These are phyloP conservation scores for Pantelozetes paolii DNA, from an alignment of 2,888 invertebrate species.

Conservation along the genomic window DNA sequence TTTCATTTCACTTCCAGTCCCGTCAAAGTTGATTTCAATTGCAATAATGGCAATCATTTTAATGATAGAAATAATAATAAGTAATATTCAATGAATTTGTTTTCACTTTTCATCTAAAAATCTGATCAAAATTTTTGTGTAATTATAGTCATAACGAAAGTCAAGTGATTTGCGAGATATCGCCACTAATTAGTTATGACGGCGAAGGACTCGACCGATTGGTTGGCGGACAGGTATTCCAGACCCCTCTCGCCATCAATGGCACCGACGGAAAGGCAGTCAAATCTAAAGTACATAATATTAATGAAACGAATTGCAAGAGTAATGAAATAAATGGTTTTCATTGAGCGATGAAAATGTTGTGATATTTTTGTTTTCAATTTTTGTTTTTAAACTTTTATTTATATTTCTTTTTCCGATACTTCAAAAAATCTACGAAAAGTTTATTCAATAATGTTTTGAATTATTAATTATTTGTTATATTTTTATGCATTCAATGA, in stretches of 20 bases:
- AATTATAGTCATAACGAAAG: conserved; percentile 35
- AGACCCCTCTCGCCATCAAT: conserved; percentile 60
- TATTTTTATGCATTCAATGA: no score
- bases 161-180: conserved; percentile 71
- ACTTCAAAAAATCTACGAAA: no score
- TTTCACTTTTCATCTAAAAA: neutral
- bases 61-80: conserved; percentile 26
- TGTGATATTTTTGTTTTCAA: conserved; percentile 2
- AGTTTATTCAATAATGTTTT: no score
- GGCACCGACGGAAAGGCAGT: neutral
- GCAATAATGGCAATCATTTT: neutral
- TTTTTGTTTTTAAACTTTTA: no score
- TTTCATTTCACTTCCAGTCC: conserved; percentile 2
- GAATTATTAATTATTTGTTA: no score
- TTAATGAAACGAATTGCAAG: neutral
- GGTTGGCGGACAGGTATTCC: conserved; percentile 64
- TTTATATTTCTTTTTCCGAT: no score
- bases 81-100: neutral
- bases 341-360: neutral
- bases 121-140: neutral
- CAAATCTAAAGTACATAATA: neutral
- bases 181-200: conserved; percentile 80
- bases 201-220: conserved; percentile 74
- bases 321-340: neutral
- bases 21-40: conserved; percentile 22